Base-by-base conservation (phyloP, 2,888 invertebrate genomes). In the Tanypteryx hageni region DNA sequence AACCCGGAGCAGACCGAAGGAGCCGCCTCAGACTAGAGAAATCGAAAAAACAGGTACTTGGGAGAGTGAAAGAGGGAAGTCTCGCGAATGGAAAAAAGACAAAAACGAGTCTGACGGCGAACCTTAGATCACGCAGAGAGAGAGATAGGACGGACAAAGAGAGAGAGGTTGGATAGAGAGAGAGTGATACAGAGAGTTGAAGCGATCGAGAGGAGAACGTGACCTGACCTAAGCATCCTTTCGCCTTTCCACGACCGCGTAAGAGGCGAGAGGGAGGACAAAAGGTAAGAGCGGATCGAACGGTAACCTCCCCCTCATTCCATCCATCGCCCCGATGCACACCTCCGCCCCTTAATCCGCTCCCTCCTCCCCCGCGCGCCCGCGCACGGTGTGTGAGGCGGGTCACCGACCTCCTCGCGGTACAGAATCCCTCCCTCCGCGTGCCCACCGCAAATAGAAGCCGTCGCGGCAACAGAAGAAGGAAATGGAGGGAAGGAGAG, bases 201-300 rank as follows among this genome's bases (percentile, higher is more conserved):
- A 68, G 68, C 9, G 68, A 68, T 44, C 3, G 3, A 44, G 83
- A n/a, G 44, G 83, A 83, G 83, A 61, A 59, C 61, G 86, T 86
- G 86, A 86, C 86, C 86, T 86, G 86, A 86, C 86, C 86, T 86
- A 86, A 86, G 86, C 86, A 61, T 86, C 86, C 59, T 61, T 61
- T 86, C 86, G 9, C 27, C 82, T 44, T 18, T 44, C 59, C 27
- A 11, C 14, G 58, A 86, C 86, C 82, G 86, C 27, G 22, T 27
- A 11, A 16, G 86, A 58, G 56, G 57, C 57, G 61, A 10, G 16
- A 13, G 9, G n/a, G 83, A 16, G 44, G 83, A 3, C 14, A 18
- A 8, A 31, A 9, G 14, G 31, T 4, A 11, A 31, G 18, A 14
- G 27, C 13, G n/a, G 44, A 83, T 83, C 83, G 83, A 44, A 83